A percentile compares a stretch with the other conserved stretches of the same genome.
Conservation (phyloP, 2,113 vertebrate species). For the Columba janthina region DNA sequence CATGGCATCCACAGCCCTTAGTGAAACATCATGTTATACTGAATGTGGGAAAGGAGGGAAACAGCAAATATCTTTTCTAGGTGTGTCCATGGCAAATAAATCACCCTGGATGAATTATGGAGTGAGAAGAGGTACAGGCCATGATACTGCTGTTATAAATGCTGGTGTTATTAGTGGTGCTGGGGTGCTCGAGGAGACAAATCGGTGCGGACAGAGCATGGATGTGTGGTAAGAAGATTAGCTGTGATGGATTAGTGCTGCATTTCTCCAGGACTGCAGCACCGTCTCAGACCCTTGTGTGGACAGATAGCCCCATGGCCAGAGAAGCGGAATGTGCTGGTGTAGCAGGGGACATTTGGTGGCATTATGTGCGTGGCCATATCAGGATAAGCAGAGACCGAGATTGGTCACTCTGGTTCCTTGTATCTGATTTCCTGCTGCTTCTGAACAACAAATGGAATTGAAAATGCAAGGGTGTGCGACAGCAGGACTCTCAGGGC, state of each 20-base stretch:
- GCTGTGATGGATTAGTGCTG: conserved; percentile 11
- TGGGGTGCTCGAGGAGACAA: conserved; percentile 8
- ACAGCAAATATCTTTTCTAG: not conserved
- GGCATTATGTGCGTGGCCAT: fast-evolving
- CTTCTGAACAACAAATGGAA: not conserved
- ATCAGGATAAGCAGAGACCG: not conserved
- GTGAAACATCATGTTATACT: too few relatives aligned
- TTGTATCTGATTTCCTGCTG: not conserved
- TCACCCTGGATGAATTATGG: not conserved
- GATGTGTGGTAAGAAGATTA: conserved; percentile 42
- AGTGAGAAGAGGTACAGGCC: not conserved
- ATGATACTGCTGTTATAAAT: not conserved
- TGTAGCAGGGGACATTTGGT: not conserved
- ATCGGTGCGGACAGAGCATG: not conserved
- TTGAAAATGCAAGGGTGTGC: not conserved
- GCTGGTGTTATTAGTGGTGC: not conserved
- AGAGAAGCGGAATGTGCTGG: not conserved
- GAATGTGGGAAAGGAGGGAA: not conserved
- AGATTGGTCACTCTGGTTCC: not conserved
- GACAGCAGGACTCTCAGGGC: not conserved
- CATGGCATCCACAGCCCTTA: not conserved
- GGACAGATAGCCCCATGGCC: not conserved
- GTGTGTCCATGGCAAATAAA: conserved; percentile 11
- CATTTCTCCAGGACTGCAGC: not conserved
- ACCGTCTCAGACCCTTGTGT: not conserved